Evolutionary conservation across 2,113 vertebrate species (phyloP), one percentile per base, ranked within the genome.

Genomic region (Manacus vitellinus): DNA sequence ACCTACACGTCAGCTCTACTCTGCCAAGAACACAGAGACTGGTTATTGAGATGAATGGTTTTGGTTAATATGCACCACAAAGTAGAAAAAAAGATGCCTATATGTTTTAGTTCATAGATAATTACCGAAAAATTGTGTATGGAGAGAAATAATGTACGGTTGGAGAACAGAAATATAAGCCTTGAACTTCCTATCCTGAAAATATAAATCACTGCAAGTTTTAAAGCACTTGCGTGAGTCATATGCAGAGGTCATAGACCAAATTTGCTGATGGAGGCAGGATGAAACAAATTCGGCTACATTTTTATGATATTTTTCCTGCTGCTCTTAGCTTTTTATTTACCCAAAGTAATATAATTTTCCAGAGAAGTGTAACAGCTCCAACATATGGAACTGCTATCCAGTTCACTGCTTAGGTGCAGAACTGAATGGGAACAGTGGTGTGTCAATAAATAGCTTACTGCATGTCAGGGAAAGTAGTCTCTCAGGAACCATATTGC

Each of bases 221-320:
- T 97, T 95, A 94, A 96, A 96, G 89, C 62, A 52, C 77, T 97
- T 93, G 75, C 54, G 86, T 97, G 97, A 97, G 91, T 98, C 97
- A 97, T 84, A 88, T 47, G 94, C 87, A 94, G 96, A 96, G 97
- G 96, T 96, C 97, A 95, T 76, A 56, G 54, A 94, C 97, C 94
- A 98, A 96, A 97, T 97, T 95, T 97, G 96, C 97, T 97, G 98
- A 97, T 92, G 70, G 79, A 96, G 80, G 95, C 97, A 95, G 84
- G 77, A 85, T 97, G 92, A 97, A 96, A 97, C 96, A 96, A 95
- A 96, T 97, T 97, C 23, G 4, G 84, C 94, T 97, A 89, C 91
- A 85, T 96, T 97, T 97, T 97, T 97, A 95, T 95, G 93, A 95
- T 96, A 97, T 95, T 95, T 92, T 94, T 95, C 95, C 93, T 90